Evolutionary conservation across 1,140 invertebrate genomes (phyloP), one percentile per base, ranked within the genome.

Genomic region (Babylonia areolata): DNA sequence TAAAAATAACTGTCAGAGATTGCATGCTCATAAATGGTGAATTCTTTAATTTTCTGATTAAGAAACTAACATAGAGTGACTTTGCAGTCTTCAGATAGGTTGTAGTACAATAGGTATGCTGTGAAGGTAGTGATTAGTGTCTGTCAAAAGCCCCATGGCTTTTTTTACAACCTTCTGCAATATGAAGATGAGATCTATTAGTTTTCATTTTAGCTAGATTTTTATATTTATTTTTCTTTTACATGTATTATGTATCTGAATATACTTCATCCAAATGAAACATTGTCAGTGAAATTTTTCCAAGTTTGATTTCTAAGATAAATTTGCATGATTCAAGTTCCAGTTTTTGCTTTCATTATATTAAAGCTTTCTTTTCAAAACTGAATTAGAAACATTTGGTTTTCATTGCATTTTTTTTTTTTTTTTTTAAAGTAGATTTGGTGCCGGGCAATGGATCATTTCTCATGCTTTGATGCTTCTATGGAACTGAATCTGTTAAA

Each of bases 261-360:
- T 64, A 64, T 64, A 64, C 28, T 64, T 64, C 23, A 64, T 64
- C 58, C 58, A 64, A 64, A 64, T 28, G 58, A 64, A 64, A 64
- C 58, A n/a, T 64, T n/a, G 46, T 51, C 46, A 17, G 17, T 51
- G 46, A 51, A 51, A 51, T 12, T 17, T n/a, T n/a, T n/a, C n/a
- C n/a, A n/a, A n/a, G n/a, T n/a, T n/a, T n/a, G n/a, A n/a, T n/a
- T n/a, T n/a, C n/a, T n/a, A n/a, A n/a, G n/a, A n/a, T n/a, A 23
- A 6, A 23, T n/a, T 64, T 5, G 28, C 58, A 64, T 11, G 23
- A 0, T 23, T 64, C 12, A 64, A 64, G 58, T 23, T 64, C 28
- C 58, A n/a, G 58, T 64, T 12, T 64, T 5, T 64, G 28, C 28
- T 64, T 64, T 28, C 28, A 23, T 64, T 64, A 6, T 51, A 12